These are phyloP conservation scores for Noctua comes DNA, from an alignment of 2,888 invertebrate genomes.

Conservation along the genomic window DNA sequence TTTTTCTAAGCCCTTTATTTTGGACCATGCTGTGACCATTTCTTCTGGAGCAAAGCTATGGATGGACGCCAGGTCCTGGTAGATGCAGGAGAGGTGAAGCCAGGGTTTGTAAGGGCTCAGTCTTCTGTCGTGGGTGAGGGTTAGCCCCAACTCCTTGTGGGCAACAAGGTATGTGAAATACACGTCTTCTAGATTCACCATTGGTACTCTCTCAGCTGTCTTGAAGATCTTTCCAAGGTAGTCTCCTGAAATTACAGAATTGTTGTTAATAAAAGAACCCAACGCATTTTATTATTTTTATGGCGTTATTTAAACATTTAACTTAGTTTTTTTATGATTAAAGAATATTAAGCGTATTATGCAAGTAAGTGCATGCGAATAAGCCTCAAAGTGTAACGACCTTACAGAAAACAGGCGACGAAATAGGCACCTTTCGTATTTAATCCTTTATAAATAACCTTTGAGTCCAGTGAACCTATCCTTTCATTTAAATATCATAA, in stretches of 20 bases:
- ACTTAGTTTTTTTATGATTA: neutral
- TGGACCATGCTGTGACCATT: constrained; percentile 73
- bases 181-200: constrained; percentile 93
- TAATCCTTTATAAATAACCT: neutral
- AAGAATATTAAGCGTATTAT: neutral
- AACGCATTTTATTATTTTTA: neutral
- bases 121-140: constrained; percentile 89
- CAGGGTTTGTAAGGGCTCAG: constrained; percentile 82
- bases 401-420: neutral
- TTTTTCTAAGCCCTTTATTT: constrained; percentile 59
- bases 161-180: constrained; percentile 93
- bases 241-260: constrained; percentile 74
- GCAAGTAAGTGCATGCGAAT: neutral
- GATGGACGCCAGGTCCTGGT: constrained; percentile 74
- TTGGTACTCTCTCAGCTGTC: constrained; percentile 89
- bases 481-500: too few species aligned
- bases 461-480: neutral
- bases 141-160: constrained; percentile 86
- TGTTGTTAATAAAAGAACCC: neutral
- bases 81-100: constrained; percentile 71
- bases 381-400: neutral
- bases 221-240: constrained; percentile 83
- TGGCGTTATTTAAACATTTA: neutral
- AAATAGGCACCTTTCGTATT: neutral
- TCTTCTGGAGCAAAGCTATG: constrained; percentile 77